Conservation (phyloP, 2,797 vertebrate genomes). For the Trematomus bernacchii region DNA sequence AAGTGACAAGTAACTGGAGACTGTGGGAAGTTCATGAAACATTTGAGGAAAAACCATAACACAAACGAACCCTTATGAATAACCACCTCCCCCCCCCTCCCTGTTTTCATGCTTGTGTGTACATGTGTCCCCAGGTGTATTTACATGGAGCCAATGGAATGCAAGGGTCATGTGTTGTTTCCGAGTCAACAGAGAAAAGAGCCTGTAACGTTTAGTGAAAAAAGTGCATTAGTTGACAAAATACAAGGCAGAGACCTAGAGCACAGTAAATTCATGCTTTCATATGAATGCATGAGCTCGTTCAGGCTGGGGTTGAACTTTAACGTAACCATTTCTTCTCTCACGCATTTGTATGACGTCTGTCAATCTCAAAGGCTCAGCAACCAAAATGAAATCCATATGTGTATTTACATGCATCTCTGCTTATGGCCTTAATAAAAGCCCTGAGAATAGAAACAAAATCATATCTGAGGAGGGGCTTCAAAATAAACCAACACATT, state of each 20-base stretch:
- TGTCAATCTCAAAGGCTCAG: not conserved
- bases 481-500: not conserved
- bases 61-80: no score
- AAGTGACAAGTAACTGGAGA: not conserved
- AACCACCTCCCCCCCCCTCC: not conserved
- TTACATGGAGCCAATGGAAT: not conserved
- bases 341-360: not conserved
- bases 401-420: not conserved
- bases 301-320: not conserved
- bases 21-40: not conserved
- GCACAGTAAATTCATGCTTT: not conserved
- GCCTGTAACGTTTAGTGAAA: not conserved
- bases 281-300: not conserved
- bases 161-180: constrained; percentile 1
- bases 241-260: not conserved
- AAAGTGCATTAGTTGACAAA: not conserved
- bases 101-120: not conserved
- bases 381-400: not conserved
- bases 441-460: not conserved
- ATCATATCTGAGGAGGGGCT: no score
- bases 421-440: not conserved
- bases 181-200: not conserved
- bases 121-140: not conserved
- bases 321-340: not conserved
- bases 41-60: not conserved